Conservation (phyloP, 2,797 vertebrate genomes). For the Gorsachius magnificus region DNA sequence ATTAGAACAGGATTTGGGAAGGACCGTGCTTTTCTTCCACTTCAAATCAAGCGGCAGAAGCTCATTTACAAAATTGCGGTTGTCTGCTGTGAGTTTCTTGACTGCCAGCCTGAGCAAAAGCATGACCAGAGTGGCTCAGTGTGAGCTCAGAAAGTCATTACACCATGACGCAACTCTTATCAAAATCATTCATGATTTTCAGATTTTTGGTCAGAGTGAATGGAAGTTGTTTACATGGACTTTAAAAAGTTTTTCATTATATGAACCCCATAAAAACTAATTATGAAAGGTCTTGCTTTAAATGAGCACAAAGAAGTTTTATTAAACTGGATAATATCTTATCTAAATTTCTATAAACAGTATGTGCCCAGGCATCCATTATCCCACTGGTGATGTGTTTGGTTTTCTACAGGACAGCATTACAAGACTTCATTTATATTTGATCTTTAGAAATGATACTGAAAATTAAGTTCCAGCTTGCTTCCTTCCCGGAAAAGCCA, state of each 20-base stretch:
- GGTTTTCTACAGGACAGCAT: neutral
- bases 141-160: neutral
- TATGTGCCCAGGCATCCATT: neutral
- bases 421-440: constrained; percentile 20
- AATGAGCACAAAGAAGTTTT: constrained; percentile 31
- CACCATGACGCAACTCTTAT: neutral
- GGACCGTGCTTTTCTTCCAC: neutral
- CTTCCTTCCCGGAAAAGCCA: neutral
- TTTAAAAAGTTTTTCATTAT: constrained; percentile 17
- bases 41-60: neutral
- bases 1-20: neutral
- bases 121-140: neutral
- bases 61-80: neutral
- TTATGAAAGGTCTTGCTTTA: constrained; percentile 25
- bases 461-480: neutral
- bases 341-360: constrained; percentile 32
- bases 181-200: neutral
- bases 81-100: neutral
- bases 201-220: neutral
- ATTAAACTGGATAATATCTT: constrained; percentile 34
- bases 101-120: neutral
- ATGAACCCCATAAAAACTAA: constrained; percentile 11
- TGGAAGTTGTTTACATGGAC: neutral
- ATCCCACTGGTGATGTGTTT: neutral
- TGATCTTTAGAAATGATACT: constrained; percentile 59